Percentiles rank a stretch among this genome's conserved stretches.
phyloP scores from a whole-genome alignment of 2,888 invertebrate species.

The Chesias legatella region DNA sequence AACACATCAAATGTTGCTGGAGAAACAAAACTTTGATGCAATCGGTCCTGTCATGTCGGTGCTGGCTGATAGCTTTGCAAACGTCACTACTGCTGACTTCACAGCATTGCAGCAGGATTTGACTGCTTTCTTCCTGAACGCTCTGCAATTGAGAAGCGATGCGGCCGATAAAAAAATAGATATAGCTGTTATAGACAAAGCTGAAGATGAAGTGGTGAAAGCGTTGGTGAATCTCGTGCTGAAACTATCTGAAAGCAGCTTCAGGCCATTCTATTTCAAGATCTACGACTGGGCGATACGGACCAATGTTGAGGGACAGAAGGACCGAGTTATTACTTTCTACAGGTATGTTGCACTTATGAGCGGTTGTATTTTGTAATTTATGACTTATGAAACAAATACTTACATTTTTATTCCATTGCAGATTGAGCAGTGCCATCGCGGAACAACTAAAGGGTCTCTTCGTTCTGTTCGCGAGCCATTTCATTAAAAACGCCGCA shows the following conservation, averaged over 20 bases:
- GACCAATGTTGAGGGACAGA: slow-evolving; percentile 77
- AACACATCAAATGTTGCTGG: slow-evolving; percentile 82
- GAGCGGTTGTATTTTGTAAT: not conserved
- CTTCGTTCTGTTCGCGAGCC: slow-evolving; percentile 93
- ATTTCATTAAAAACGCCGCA: slow-evolving; percentile 90
- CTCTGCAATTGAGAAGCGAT: slow-evolving; percentile 84
- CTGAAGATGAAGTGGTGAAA: slow-evolving; percentile 88
- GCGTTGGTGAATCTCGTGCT: slow-evolving; percentile 90
- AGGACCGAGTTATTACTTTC: slow-evolving; percentile 88
- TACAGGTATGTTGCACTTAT: slow-evolving; percentile 79
- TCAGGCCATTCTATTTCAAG: slow-evolving; percentile 92
- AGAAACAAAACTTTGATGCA: slow-evolving; percentile 80
- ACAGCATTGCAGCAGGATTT: slow-evolving; percentile 84
- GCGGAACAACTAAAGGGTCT: slow-evolving; percentile 91
- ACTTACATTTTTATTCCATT: slow-evolving; percentile 30
- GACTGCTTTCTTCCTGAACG: slow-evolving; percentile 86
- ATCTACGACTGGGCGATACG: slow-evolving; percentile 93
- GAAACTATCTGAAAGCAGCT: slow-evolving; percentile 93
- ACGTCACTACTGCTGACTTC: slow-evolving; percentile 83
- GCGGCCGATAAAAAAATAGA: slow-evolving; percentile 55
- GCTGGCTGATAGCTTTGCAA: slow-evolving; percentile 85
- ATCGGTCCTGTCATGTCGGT: slow-evolving; percentile 88
- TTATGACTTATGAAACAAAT: not conserved
- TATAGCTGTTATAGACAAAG: slow-evolving; percentile 66
- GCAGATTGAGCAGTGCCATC: slow-evolving; percentile 86